These are phyloP conservation scores for Phaethornis superciliosus DNA, from an alignment of 2,113 vertebrate genomes.

Conservation along the genomic window DNA sequence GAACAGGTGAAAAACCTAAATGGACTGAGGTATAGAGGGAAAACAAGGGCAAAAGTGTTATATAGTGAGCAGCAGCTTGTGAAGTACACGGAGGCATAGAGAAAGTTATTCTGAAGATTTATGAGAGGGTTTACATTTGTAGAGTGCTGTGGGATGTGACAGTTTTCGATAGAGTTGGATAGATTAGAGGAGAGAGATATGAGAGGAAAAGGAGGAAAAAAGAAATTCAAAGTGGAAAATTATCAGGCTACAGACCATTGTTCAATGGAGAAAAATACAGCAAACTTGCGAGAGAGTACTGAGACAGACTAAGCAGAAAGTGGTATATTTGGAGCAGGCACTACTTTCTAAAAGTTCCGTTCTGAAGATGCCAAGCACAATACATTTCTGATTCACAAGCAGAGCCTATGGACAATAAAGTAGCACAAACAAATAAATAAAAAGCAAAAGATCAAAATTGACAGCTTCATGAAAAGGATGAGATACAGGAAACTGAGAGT, in stretches of 20 bases:
- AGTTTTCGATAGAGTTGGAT: neutral
- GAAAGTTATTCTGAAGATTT: slow-evolving; percentile 19
- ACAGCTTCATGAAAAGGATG: neutral
- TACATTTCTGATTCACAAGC: neutral
- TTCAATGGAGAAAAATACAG: neutral
- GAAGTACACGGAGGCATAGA: neutral
- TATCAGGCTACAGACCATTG: neutral
- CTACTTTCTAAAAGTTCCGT: neutral
- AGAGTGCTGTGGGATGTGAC: neutral
- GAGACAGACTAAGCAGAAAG: neutral
- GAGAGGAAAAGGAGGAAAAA: neutral
- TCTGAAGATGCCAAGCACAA: neutral
- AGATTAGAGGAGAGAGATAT: neutral
- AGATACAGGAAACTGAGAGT: neutral
- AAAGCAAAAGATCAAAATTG: neutral
- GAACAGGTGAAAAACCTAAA: neutral
- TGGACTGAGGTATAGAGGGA: neutral
- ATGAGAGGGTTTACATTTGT: neutral
- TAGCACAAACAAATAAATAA: neutral
- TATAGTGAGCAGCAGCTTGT: neutral
- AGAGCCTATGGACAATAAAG: neutral
- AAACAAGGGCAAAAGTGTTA: neutral
- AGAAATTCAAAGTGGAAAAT: neutral
- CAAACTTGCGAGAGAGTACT: neutral
- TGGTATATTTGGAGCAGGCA: neutral